Percentiles rank a stretch among this genome's conserved stretches.
These are phyloP conservation scores for Corythornis madagascariensis DNA, from an alignment of 2,113 vertebrate species.

Conservation along the genomic window DNA sequence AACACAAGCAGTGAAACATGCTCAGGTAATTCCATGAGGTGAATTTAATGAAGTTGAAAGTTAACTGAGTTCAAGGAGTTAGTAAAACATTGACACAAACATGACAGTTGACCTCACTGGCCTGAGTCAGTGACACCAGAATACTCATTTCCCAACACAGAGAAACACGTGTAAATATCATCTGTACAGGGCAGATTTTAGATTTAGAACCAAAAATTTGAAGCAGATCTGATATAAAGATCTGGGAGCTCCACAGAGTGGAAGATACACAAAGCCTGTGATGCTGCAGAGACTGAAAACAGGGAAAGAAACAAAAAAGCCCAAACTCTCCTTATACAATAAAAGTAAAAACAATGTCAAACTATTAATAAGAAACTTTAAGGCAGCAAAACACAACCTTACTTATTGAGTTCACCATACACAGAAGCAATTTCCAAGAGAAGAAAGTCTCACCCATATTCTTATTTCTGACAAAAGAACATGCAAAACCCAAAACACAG, in stretches of 20 bases:
- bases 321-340: not conserved
- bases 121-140: not conserved
- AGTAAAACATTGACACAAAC: slow-evolving; percentile 51
- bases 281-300: not conserved
- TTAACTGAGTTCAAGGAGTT: not conserved
- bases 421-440: not conserved
- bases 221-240: not conserved
- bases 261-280: not conserved
- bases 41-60: not conserved
- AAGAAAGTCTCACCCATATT: not conserved
- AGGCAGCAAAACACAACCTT: not conserved
- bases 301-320: not conserved
- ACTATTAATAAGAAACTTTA: not conserved
- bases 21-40: not conserved
- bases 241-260: not conserved
- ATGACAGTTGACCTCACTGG: not conserved
- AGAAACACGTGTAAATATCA: not conserved
- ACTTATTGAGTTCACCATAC: not conserved
- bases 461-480: not conserved
- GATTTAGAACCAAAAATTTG: not conserved
- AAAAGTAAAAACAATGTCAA: not conserved
- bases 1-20: not conserved
- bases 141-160: not conserved
- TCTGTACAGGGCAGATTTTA: not conserved
- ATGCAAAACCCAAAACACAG: not conserved